Evolutionary conservation across 1,140 invertebrate species (phyloP).

Genomic region (Drosophila serrata): DNA sequence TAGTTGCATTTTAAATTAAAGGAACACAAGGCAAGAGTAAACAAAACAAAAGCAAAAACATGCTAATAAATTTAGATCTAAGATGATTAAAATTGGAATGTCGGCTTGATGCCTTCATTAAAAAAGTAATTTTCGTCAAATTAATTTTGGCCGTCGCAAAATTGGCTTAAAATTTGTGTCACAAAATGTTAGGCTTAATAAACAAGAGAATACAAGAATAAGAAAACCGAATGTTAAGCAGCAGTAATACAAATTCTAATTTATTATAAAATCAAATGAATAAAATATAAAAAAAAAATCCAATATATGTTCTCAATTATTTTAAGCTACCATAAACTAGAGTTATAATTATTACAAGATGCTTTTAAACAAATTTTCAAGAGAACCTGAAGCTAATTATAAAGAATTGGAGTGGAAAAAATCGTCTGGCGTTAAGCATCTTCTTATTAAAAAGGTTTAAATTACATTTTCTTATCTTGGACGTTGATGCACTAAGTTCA

Average conservation of each 20-base stretch:
- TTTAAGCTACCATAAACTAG: neutral
- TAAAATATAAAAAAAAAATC: constrained; percentile 35
- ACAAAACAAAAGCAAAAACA: constrained; percentile 24
- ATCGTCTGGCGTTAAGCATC: too few species aligned
- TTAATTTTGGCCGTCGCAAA: constrained; percentile 54
- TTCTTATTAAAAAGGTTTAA: neutral
- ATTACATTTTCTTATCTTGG: too few species aligned
- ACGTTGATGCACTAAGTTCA: too few species aligned
- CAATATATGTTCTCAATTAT: neutral
- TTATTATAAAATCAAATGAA: constrained; percentile 70
- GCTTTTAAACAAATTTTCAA: too few species aligned
- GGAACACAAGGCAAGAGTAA: constrained; percentile 12
- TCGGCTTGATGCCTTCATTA: constrained; percentile 24
- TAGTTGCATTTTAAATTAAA: constrained; percentile 73
- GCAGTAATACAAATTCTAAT: constrained; percentile 72
- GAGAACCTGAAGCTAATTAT: too few species aligned
- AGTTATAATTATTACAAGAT: too few species aligned
- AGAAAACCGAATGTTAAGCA: constrained; percentile 60
- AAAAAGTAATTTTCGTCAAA: constrained; percentile 50
- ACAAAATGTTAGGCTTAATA: constrained; percentile 39
- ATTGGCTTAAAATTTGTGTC: constrained; percentile 52
- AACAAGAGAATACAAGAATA: constrained; percentile 31
- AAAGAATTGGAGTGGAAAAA: too few species aligned
- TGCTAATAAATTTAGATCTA: constrained; percentile 40
- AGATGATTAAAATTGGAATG: constrained; percentile 26